A percentile compares a stretch with the other conserved stretches of the same genome.
Conservation (phyloP, 2,888 invertebrate genomes). For the Eustalomyia histrio region DNA sequence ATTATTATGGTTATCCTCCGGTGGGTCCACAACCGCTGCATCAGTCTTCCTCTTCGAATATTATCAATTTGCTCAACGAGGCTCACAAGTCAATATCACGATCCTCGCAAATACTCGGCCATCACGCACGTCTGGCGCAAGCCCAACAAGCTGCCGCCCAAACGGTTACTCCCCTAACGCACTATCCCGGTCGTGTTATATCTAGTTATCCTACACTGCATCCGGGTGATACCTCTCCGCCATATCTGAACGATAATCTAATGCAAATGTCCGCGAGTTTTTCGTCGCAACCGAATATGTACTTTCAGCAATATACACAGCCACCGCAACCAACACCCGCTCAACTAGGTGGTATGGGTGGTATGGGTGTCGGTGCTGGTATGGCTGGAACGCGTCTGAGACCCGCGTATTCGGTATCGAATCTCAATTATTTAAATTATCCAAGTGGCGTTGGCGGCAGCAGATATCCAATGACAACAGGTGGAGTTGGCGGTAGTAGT, state of each 20-base stretch:
- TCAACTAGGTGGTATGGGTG: slow-evolving; percentile 69
- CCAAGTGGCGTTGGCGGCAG: slow-evolving; percentile 68
- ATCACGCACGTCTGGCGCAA: slow-evolving; percentile 75
- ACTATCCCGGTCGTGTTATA: slow-evolving; percentile 75
- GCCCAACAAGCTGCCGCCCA: slow-evolving; percentile 69
- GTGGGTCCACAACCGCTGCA: slow-evolving; percentile 70
- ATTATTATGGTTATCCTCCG: slow-evolving; percentile 76
- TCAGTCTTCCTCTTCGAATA: slow-evolving; percentile 78
- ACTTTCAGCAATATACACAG: slow-evolving; percentile 76
- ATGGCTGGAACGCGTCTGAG: slow-evolving; percentile 73
- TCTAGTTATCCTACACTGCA: slow-evolving; percentile 79
- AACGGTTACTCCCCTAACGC: slow-evolving; percentile 74
- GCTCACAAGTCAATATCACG: slow-evolving; percentile 80
- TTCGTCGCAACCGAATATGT: slow-evolving; percentile 80
- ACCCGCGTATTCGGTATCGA: slow-evolving; percentile 78
- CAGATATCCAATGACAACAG: slow-evolving; percentile 66
- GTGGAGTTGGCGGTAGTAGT: slow-evolving; percentile 67
- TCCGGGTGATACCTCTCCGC: slow-evolving; percentile 76
- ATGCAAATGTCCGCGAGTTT: slow-evolving; percentile 79
- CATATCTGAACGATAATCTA: slow-evolving; percentile 78
- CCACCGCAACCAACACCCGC: slow-evolving; percentile 69
- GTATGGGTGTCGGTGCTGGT: slow-evolving; percentile 66
- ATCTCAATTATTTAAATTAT: slow-evolving; percentile 75
- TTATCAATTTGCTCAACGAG: slow-evolving; percentile 79
- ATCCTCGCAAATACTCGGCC: slow-evolving; percentile 78